Conservation (phyloP, 2,888 invertebrate species). For the Mythimna pallens region DNA sequence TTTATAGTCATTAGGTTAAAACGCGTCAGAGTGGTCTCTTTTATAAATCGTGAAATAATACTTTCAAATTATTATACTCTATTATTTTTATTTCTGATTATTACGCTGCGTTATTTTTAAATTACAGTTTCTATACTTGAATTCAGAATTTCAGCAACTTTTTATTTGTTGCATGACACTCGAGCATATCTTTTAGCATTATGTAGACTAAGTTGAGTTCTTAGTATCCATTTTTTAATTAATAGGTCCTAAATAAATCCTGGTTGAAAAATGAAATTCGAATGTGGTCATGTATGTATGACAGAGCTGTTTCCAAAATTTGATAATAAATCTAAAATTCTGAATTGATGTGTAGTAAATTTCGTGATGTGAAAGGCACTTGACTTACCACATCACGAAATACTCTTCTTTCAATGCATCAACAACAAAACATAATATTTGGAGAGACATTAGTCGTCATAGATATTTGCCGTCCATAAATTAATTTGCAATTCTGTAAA, state of each 20-base stretch:
- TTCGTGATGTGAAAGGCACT: constrained; percentile 15
- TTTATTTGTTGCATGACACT: neutral
- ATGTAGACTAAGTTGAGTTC: neutral
- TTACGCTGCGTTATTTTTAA: constrained; percentile 24
- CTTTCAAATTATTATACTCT: constrained; percentile 32
- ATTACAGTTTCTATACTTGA: constrained; percentile 28
- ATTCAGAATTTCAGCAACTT: constrained; percentile 11
- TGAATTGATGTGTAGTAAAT: constrained; percentile 19
- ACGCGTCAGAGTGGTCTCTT: constrained; percentile 33
- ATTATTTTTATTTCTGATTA: constrained; percentile 21
- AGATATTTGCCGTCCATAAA: constrained; percentile 87
- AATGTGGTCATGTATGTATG: neutral
- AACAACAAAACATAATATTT: constrained; percentile 54
- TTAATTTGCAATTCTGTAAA: constrained; percentile 84
- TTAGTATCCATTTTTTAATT: constrained; percentile 2
- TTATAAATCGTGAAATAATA: constrained; percentile 30
- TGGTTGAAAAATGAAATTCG: constrained; percentile 15
- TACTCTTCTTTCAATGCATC: constrained; percentile 63
- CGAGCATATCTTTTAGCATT: constrained; percentile 3
- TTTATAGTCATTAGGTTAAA: constrained; percentile 48
- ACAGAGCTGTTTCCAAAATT: constrained; percentile 2
- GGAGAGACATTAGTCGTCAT: constrained; percentile 70
- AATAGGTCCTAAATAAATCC: neutral
- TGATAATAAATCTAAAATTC: constrained; percentile 11
- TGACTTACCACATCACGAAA: constrained; percentile 42